Conservation (phyloP, 2,797 vertebrate species). For the Diglossa cyanea region DNA sequence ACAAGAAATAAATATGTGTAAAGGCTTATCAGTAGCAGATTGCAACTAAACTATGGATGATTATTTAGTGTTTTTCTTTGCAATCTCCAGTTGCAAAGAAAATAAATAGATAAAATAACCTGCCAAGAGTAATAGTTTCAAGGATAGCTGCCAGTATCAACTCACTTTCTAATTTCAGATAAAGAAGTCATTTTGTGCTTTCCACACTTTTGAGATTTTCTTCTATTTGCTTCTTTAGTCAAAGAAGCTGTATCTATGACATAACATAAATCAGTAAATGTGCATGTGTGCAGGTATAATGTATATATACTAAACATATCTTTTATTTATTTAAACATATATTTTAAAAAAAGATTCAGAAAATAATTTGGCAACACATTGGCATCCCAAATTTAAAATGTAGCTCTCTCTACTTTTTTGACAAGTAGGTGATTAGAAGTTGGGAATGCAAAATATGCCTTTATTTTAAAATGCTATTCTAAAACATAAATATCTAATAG, state of each 20-base stretch:
- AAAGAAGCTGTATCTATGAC: neutral
- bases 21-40: neutral
- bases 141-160: neutral
- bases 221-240: neutral
- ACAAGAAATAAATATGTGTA: neutral
- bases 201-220: neutral
- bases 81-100: neutral
- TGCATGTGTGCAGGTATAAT: neutral
- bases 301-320: neutral
- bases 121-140: neutral
- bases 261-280: neutral
- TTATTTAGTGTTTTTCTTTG: neutral
- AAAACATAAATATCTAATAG: neutral
- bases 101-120: neutral
- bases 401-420: neutral
- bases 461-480: neutral
- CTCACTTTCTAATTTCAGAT: neutral
- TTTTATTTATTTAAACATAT: neutral
- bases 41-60: neutral
- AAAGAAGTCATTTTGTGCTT: neutral
- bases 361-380: neutral
- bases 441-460: neutral
- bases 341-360: neutral
- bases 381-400: neutral
- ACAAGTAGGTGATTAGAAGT: neutral